phyloP scores from a whole-genome alignment of 2,797 vertebrate genomes.

The Merluccius polli region DNA sequence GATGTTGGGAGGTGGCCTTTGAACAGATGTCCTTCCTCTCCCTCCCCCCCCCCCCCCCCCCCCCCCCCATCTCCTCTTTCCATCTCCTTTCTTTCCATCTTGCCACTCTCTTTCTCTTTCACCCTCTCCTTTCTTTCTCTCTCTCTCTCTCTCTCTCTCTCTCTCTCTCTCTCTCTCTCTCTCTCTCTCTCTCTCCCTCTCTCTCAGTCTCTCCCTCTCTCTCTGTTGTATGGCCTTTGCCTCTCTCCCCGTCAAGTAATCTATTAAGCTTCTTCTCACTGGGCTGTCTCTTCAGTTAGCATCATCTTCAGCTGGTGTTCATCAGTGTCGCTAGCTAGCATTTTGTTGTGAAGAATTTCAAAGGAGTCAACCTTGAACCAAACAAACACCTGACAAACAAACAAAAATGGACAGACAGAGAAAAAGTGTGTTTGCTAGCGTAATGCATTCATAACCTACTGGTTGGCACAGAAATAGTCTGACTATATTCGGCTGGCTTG shows the following conservation, averaged over 20 bases:
- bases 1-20: constrained; percentile 77
- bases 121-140: constrained; percentile 48
- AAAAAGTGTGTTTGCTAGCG: no score
- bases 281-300: constrained; percentile 29
- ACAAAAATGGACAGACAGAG: not conserved
- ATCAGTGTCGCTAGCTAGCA: no score
- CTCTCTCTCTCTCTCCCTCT: no score
- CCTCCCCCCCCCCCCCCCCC: constrained; percentile 51
- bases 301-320: not conserved
- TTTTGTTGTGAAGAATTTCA: no score
- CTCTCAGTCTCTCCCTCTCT: constrained; percentile 48
- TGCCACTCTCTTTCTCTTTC: not conserved
- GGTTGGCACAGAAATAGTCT: no score
- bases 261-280: constrained; percentile 72
- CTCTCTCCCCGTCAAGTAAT: constrained; percentile 71
- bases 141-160: constrained; percentile 27
- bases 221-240: constrained; percentile 60
- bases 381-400: not conserved
- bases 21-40: constrained; percentile 78
- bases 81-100: constrained; percentile 44
- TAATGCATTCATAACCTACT: no score
- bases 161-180: no score
- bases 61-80: constrained; percentile 35
- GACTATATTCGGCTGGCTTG: no score
- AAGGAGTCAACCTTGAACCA: not conserved